These are phyloP conservation scores for Tokudaia muenninki DNA, from an alignment of 2,797 vertebrate genomes.

Conservation along the genomic window DNA sequence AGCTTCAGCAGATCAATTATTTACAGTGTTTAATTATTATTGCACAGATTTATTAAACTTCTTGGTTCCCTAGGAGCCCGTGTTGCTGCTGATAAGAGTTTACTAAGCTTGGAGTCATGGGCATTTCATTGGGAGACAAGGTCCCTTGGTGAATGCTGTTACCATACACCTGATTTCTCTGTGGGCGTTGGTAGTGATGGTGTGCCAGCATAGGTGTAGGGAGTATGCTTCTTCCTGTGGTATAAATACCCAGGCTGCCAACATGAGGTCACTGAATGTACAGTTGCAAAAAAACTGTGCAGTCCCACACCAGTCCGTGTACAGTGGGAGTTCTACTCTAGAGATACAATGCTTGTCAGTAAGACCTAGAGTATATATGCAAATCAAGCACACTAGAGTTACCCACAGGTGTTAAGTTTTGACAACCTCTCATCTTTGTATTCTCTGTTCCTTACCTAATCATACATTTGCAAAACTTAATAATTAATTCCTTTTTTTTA, in stretches of 20 bases:
- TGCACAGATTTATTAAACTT: constrained; percentile 88
- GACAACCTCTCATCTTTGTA: background rate
- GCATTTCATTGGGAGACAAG: constrained; percentile 76
- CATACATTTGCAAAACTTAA: background rate
- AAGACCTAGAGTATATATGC: background rate
- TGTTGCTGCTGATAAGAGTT: constrained; percentile 80
- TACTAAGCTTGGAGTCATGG: constrained; percentile 79
- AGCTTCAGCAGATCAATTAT: constrained; percentile 89
- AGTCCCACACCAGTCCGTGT: accelerated
- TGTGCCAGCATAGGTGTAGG: background rate
- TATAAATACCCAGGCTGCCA: background rate
- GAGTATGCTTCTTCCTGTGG: background rate
- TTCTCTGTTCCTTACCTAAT: background rate
- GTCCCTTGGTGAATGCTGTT: constrained; percentile 74
- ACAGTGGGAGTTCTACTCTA: background rate
- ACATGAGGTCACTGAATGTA: background rate
- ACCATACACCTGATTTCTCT: constrained; percentile 55
- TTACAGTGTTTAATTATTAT: constrained; percentile 89
- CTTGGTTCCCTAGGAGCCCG: constrained; percentile 86
- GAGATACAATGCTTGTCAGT: background rate
- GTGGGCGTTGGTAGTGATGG: too few species aligned
- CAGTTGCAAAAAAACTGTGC: background rate
- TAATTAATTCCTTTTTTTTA: background rate
- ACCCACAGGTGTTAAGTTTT: background rate
- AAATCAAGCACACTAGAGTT: background rate